Percentiles rank a stretch among this genome's conserved stretches.
Evolutionary conservation across 2,888 invertebrate species (phyloP).

Genomic region (Drosophila stalkeri): DNA sequence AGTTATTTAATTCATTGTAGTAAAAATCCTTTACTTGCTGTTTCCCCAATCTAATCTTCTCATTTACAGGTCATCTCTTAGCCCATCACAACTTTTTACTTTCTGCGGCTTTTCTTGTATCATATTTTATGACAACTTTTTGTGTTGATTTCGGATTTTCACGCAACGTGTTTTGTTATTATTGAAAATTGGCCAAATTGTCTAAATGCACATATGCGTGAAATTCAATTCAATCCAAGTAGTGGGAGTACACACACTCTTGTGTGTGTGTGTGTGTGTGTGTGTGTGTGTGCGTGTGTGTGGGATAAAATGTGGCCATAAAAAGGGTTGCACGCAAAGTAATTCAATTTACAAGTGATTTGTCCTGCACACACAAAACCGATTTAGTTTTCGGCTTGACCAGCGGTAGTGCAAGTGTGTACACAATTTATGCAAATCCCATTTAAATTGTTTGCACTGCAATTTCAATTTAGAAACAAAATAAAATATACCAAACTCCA

Average conservation of each 20-base stretch:
- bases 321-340: conserved; percentile 71
- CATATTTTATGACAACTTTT: conserved; percentile 73
- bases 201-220: conserved; percentile 84
- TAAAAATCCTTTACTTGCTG: no score
- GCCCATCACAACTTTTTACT: not conserved
- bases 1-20: no score
- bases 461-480: conserved; percentile 80
- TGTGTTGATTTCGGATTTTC: conserved; percentile 67
- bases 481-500: conserved; percentile 55
- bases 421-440: conserved; percentile 82
- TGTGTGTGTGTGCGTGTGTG: not conserved
- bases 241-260: conserved; percentile 3
- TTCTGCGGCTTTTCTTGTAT: conserved; percentile 24
- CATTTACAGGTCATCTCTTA: conserved; percentile 18
- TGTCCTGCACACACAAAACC: conserved; percentile 74
- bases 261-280: conserved; percentile 1
- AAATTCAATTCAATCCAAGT: conserved; percentile 82
- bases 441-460: conserved; percentile 82
- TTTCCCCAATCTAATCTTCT: accelerated
- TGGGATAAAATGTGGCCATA: conserved; percentile 18
- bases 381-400: conserved; percentile 73
- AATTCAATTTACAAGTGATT: conserved; percentile 82
- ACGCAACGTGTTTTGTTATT: conserved; percentile 60
- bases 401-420: conserved; percentile 51
- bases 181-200: conserved; percentile 84